Conservation (phyloP, 1,140 invertebrate species). For the Caerostris extrusa region DNA sequence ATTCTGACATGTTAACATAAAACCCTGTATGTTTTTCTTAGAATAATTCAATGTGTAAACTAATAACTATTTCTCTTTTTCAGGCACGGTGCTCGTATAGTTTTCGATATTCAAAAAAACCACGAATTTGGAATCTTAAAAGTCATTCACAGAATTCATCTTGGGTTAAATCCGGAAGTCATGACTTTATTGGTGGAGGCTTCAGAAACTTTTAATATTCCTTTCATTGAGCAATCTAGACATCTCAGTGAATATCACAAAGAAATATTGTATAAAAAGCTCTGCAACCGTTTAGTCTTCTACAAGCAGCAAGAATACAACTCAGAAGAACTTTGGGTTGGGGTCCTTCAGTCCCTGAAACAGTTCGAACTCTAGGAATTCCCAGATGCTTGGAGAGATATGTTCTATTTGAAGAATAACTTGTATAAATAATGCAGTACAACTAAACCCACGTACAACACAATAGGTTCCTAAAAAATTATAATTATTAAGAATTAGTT, state of each 20-base stretch:
- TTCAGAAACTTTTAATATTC: constrained; percentile 88
- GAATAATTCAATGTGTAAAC: not conserved
- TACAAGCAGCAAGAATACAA: constrained; percentile 85
- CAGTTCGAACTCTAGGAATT: constrained; percentile 85
- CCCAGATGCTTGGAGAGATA: constrained; percentile 87
- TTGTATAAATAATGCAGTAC: too few species aligned
- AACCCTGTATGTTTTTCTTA: not conserved
- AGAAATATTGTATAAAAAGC: constrained; percentile 86
- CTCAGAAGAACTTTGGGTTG: constrained; percentile 85
- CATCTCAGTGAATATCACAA: constrained; percentile 86
- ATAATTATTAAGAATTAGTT: too few species aligned
- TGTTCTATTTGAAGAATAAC: constrained; percentile 87
- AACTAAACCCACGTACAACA: too few species aligned
- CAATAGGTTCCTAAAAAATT: too few species aligned
- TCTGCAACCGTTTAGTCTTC: constrained; percentile 86
- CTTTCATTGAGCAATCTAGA: constrained; percentile 87
- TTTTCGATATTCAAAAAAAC: constrained; percentile 86
- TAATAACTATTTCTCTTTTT: not conserved
- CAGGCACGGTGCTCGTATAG: constrained; percentile 87
- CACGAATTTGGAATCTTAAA: constrained; percentile 91
- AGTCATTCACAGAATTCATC: constrained; percentile 87
- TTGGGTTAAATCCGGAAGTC: constrained; percentile 84
- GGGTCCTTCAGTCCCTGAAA: constrained; percentile 82
- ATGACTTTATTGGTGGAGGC: constrained; percentile 88
- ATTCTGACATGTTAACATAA: too few species aligned